These are phyloP conservation scores for Oscheius sp. DNA, from an alignment of 1,140 invertebrate genomes.

Conservation along the genomic window DNA sequence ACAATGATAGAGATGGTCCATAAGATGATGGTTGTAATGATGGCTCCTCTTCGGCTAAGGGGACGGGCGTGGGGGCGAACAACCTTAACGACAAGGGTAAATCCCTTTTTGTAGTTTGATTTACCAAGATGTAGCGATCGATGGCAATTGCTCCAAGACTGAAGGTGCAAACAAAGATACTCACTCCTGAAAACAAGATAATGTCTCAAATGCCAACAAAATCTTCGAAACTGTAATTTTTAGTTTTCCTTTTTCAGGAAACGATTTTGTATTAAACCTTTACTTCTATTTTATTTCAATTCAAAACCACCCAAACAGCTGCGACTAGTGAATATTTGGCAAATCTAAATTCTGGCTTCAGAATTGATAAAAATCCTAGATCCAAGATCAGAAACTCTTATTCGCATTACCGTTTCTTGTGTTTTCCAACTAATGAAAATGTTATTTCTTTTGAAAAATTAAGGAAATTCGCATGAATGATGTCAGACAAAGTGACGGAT, in stretches of 20 bases:
- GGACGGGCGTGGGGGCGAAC: constrained; percentile 44
- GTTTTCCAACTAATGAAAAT: no score
- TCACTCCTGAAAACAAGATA: constrained; percentile 34
- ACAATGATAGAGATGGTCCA: constrained; percentile 55
- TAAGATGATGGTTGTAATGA: constrained; percentile 40
- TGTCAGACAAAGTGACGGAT: no score
- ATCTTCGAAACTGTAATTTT: no score
- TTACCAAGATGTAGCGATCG: constrained; percentile 52
- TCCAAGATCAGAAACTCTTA: no score
- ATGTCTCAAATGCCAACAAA: neutral
- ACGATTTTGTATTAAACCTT: neutral
- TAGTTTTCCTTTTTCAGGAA: no score
- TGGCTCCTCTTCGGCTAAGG: constrained; percentile 29
- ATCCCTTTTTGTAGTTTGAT: constrained; percentile 7
- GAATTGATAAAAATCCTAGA: no score
- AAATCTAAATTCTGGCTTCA: no score
- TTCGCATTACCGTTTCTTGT: no score
- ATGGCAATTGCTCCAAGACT: constrained; percentile 60
- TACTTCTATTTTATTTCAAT: neutral
- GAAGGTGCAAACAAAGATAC: constrained; percentile 61
- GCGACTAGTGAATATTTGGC: no score
- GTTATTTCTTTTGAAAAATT: no score
- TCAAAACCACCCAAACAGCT: no score
- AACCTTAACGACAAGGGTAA: constrained; percentile 89
- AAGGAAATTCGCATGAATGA: no score